phyloP scores from a whole-genome alignment of 2,888 invertebrate genomes.

The Idaea dimidiata region DNA sequence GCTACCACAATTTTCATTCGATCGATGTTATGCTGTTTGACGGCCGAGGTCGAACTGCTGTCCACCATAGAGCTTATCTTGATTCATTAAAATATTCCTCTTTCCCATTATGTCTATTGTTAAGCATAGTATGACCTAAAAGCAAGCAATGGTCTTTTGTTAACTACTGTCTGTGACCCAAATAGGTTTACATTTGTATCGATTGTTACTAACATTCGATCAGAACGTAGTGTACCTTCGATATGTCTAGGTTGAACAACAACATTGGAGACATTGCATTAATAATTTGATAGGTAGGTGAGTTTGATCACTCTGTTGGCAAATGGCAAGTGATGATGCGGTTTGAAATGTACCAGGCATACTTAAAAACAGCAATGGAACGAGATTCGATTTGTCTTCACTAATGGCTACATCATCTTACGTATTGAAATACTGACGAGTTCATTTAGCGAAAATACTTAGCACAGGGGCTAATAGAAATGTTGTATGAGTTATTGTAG shows the following conservation, averaged over 20 bases:
- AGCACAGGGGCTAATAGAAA: no score
- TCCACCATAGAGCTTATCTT: constrained; percentile 75
- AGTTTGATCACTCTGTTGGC: background rate
- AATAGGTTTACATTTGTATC: constrained; percentile 64
- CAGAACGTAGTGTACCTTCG: constrained; percentile 41
- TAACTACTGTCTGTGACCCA: constrained; percentile 66
- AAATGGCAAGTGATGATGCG: no score
- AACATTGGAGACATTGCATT: background rate
- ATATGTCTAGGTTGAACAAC: constrained; percentile 39
- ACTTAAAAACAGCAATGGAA: no score
- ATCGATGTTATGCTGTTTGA: constrained; percentile 74
- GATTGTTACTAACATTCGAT: constrained; percentile 47
- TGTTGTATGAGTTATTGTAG: no score
- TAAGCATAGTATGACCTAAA: constrained; percentile 46
- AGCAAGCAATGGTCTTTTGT: constrained; percentile 62
- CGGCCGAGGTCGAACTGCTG: constrained; percentile 77
- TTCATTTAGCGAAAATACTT: no score
- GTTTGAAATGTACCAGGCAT: no score
- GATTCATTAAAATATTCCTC: constrained; percentile 67
- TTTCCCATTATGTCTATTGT: constrained; percentile 58
- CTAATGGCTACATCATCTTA: constrained; percentile 28
- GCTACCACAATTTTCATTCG: constrained; percentile 55
- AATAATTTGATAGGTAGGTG: background rate
- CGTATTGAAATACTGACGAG: no score
- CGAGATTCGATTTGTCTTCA: no score